These are phyloP conservation scores for Prolemur simus DNA, from an alignment of 2,113 vertebrate species.

Conservation along the genomic window DNA sequence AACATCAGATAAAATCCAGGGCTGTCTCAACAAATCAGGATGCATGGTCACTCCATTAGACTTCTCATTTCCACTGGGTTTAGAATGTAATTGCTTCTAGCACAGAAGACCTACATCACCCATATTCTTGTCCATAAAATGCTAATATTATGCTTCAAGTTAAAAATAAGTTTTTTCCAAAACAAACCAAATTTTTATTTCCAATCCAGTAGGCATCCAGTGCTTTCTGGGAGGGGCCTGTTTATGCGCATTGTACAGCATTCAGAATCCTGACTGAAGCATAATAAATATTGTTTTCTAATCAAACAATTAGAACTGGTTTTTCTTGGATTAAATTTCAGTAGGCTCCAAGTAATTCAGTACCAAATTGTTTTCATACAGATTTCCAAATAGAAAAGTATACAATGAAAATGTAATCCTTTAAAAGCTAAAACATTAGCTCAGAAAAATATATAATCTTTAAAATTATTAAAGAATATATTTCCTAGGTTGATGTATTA, in stretches of 20 bases:
- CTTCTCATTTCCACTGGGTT: not conserved
- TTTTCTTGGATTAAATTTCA: slow-evolving; percentile 53
- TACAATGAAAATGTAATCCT: slow-evolving; percentile 18
- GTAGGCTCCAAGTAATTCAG: slow-evolving; percentile 27
- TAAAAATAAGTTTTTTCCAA: slow-evolving; percentile 34
- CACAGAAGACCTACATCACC: not conserved
- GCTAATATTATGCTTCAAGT: slow-evolving; percentile 9
- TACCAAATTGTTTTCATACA: slow-evolving; percentile 22
- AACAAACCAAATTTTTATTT: slow-evolving; percentile 33
- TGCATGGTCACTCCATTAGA: not conserved
- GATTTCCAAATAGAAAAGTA: slow-evolving; percentile 52
- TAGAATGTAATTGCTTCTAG: not conserved
- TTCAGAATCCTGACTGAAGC: not conserved
- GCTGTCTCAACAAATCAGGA: not conserved
- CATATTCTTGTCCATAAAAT: slow-evolving; percentile 4
- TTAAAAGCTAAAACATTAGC: slow-evolving; percentile 23
- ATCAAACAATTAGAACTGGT: slow-evolving; percentile 39
- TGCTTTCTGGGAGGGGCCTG: not conserved
- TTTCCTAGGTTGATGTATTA: slow-evolving; percentile 18
- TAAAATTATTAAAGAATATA: slow-evolving; percentile 39
- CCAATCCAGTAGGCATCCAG: not conserved
- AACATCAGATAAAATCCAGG: not conserved
- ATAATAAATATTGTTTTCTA: not conserved
- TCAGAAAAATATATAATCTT: slow-evolving; percentile 46
- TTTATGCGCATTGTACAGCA: not conserved